Conservation (phyloP, 2,888 invertebrate genomes). For the Rhyacophila evoluta region DNA sequence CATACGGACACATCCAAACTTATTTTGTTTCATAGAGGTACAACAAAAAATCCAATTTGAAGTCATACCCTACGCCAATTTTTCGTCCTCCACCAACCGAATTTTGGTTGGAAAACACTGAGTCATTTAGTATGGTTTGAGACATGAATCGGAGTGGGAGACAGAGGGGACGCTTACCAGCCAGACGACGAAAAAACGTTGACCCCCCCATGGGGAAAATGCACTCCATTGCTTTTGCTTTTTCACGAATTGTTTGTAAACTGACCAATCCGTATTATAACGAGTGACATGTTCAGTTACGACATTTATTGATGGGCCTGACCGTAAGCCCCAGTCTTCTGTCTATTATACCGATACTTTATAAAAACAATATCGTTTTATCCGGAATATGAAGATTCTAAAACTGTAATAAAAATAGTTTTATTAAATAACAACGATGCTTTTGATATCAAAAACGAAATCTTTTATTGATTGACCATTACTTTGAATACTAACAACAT, state of each 20-base stretch:
- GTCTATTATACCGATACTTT: too few species aligned
- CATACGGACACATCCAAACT: too few species aligned
- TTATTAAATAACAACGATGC: too few species aligned
- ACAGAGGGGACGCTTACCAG: constrained; percentile 31
- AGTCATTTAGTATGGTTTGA: background rate
- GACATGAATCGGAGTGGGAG: background rate
- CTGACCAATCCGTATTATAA: constrained; percentile 19
- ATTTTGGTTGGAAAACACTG: background rate
- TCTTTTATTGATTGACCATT: too few species aligned
- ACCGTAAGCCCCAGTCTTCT: background rate
- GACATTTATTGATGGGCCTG: background rate
- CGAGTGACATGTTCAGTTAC: constrained; percentile 2
- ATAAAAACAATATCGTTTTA: too few species aligned
- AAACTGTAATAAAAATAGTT: too few species aligned
- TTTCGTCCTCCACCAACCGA: background rate
- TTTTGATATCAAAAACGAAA: too few species aligned
- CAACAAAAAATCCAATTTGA: too few species aligned
- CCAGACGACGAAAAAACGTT: constrained; percentile 40
- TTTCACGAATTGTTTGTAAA: constrained; percentile 8
- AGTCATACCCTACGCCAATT: too few species aligned
- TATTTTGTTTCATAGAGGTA: too few species aligned
- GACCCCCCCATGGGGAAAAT: constrained; percentile 19
- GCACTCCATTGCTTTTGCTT: constrained; percentile 27
- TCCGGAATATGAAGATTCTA: too few species aligned
- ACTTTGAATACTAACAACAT: too few species aligned